These are phyloP conservation scores for Cantharis nigra DNA, from an alignment of 2,888 invertebrate species.

Conservation along the genomic window DNA sequence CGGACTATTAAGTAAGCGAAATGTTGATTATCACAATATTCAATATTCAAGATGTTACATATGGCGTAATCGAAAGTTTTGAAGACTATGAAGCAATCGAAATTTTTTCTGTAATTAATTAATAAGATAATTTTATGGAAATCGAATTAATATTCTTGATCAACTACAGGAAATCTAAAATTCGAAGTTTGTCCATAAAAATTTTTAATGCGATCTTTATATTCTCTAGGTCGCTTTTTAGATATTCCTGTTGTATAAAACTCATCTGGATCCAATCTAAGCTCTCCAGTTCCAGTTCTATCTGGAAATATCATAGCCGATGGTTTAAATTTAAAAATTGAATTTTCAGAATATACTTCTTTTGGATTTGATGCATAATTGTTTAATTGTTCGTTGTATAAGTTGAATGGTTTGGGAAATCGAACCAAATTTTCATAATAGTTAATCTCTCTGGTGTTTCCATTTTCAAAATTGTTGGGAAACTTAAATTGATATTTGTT, in stretches of 20 bases:
- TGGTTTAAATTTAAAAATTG: slow-evolving; percentile 25
- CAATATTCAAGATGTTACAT: background rate
- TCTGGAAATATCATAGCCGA: slow-evolving; percentile 58
- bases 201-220: background rate
- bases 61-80: background rate
- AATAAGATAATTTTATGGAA: background rate
- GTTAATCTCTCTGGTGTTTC: background rate
- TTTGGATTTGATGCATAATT: background rate
- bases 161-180: background rate
- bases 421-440: background rate
- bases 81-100: background rate
- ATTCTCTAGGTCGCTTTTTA: background rate
- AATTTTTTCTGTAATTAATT: background rate
- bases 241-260: background rate
- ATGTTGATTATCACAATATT: background rate
- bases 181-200: background rate
- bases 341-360: background rate
- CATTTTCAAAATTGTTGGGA: slow-evolving; percentile 16
- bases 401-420: background rate
- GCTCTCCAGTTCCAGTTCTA: slow-evolving; percentile 59
- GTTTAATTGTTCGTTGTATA: background rate
- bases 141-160: background rate
- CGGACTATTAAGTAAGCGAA: background rate
- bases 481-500: slow-evolving; percentile 8
- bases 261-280: slow-evolving; percentile 54